A percentile compares a stretch with the other conserved stretches of the same genome.
These are phyloP conservation scores for Prinia subflava DNA, from an alignment of 2,113 vertebrate species.

Conservation along the genomic window DNA sequence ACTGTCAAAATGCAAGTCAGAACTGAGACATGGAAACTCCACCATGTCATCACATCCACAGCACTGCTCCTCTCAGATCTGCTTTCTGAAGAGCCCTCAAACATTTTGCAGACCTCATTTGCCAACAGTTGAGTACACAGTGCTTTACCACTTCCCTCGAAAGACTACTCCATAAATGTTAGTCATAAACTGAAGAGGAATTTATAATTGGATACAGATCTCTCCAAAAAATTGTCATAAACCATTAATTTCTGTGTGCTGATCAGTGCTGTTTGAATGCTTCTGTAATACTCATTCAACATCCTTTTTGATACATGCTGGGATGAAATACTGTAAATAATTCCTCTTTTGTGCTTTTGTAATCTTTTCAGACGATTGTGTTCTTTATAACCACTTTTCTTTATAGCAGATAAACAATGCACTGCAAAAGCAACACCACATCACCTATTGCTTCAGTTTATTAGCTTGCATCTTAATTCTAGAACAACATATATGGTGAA, in stretches of 20 bases:
- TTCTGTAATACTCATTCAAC: not conserved
- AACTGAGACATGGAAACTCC: not conserved
- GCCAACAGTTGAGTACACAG: not conserved
- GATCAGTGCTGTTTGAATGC: not conserved
- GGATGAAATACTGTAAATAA: not conserved
- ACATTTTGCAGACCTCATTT: not conserved
- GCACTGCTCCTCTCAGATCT: not conserved
- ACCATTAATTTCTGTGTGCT: not conserved
- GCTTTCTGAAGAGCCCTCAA: constrained; percentile 1
- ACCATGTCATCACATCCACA: not conserved
- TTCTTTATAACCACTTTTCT: not conserved
- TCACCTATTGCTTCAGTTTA: not conserved
- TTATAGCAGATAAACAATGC: not conserved
- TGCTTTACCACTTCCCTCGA: constrained; percentile 7
- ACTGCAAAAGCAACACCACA: not conserved
- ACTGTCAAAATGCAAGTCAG: not conserved
- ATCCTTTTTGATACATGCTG: not conserved
- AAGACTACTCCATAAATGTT: not conserved
- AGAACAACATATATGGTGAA: not conserved
- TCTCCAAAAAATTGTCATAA: not conserved
- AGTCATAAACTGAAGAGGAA: not conserved
- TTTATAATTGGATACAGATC: constrained; percentile 6
- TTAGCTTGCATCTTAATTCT: not conserved
- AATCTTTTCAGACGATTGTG: not conserved
- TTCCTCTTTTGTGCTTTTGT: not conserved